Evolutionary conservation across 1,140 invertebrate species (phyloP), one percentile per base, ranked within the genome.

Genomic region (Bathynomus jamesi): DNA sequence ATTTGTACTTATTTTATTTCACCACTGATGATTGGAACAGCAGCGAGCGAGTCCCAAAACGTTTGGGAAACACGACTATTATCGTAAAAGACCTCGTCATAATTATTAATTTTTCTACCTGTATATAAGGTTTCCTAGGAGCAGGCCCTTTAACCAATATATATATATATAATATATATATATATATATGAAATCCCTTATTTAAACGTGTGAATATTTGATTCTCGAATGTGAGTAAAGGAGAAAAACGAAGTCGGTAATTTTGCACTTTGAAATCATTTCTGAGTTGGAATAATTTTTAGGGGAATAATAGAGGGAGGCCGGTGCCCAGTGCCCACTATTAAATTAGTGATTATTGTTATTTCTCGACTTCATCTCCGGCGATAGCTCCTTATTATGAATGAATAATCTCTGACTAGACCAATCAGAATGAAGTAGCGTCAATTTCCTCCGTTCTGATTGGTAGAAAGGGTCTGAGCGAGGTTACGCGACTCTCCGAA

Each of bases 91-190:
- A 53, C 13, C 40, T 5, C 40, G 2, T 53, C 21, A 11, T 3
- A 3, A 53, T 21, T 1, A 11, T 53, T 53, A 3, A 53, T 17
- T 5, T 53, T 53, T 53, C 13, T 53, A 21, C 40, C 40, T 3
- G 21, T 21, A 53, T 53, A 53, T 53, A 53, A 53, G 13, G 21
- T 53, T 53, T 2, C 40, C 40, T 1, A 5, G 21, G 40, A 5
- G 40, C 13, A 53, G 11, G 13, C 32, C 40, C 13, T 17, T 21
- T 5, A 53, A 53, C 21, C 5, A 53, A 53, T 53, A 53, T 53
- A 53, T 53, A 53, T 53, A 53, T 53, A 53, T 53, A 53, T 53
- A 53, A n/a, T 53, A 53, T 53, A 53, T 53, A 53, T 53, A 53
- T 53, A 53, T 53, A 53, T 53, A 53, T 53, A 53, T 53, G 7